Evolutionary conservation across 2,113 vertebrate species (phyloP).

Genomic region (Sorex araneus): DNA sequence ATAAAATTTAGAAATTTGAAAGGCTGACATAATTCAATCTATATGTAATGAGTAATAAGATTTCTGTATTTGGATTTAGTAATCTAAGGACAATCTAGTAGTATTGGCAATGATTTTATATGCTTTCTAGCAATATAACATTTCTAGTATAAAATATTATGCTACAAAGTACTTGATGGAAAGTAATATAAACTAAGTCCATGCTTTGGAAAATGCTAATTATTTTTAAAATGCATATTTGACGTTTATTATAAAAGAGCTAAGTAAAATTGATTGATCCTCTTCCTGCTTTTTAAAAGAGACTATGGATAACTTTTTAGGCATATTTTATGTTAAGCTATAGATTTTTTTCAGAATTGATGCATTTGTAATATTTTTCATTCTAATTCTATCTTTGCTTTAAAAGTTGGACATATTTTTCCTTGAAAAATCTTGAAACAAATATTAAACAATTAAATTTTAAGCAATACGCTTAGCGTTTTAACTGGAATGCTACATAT

Average conservation of each 20-base stretch:
- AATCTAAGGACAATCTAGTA: slow-evolving; percentile 57
- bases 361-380: too few species aligned
- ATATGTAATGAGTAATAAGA: slow-evolving; percentile 63
- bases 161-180: background rate
- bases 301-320: too few species aligned
- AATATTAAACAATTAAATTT: too few species aligned
- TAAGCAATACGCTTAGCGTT: too few species aligned
- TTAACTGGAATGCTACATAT: too few species aligned
- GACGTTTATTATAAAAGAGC: slow-evolving; percentile 14
- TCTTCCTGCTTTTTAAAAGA: too few species aligned
- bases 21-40: slow-evolving; percentile 63
- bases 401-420: too few species aligned
- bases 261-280: background rate
- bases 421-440: too few species aligned
- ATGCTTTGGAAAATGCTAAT: slow-evolving; percentile 61
- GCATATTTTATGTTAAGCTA: too few species aligned
- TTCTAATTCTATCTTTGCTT: too few species aligned
- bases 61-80: slow-evolving; percentile 64
- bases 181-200: slow-evolving; percentile 59
- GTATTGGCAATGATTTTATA: slow-evolving; percentile 39
- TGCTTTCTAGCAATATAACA: slow-evolving; percentile 49
- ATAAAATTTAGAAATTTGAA: slow-evolving; percentile 71
- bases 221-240: slow-evolving; percentile 28
- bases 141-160: slow-evolving; percentile 50
- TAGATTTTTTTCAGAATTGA: too few species aligned